phyloP scores from a whole-genome alignment of 1,140 invertebrate species.

The Atta colombica region DNA sequence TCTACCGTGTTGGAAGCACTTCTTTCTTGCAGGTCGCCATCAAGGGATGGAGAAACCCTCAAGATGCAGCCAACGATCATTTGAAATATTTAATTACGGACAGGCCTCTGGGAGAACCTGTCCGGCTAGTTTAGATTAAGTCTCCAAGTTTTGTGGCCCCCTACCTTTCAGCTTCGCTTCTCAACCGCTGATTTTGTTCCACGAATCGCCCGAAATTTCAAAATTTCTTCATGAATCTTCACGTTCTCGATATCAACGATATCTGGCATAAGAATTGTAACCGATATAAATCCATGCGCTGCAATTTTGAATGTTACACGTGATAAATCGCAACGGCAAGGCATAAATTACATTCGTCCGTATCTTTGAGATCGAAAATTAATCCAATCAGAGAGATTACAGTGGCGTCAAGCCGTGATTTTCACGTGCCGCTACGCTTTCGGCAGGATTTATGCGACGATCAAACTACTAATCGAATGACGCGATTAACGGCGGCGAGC shows the following conservation, averaged over 20 bases:
- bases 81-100: slow-evolving; percentile 77
- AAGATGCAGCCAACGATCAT: slow-evolving; percentile 67
- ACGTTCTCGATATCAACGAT: not conserved
- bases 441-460: slow-evolving; percentile 41
- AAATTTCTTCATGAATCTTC: not conserved
- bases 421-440: slow-evolving; percentile 43
- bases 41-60: slow-evolving; percentile 62
- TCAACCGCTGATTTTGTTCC: not conserved
- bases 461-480: slow-evolving; percentile 51
- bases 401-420: slow-evolving; percentile 25
- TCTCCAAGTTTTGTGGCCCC: slow-evolving; percentile 16
- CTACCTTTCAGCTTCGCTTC: slow-evolving; percentile 1
- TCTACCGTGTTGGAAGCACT: slow-evolving; percentile 68
- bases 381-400: slow-evolving; percentile 28
- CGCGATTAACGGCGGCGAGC: slow-evolving; percentile 41
- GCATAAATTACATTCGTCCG: slow-evolving; percentile 19
- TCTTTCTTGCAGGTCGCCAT: slow-evolving; percentile 38
- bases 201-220: slow-evolving; percentile 3
- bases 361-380: slow-evolving; percentile 33
- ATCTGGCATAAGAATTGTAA: not conserved
- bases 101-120: slow-evolving; percentile 62
- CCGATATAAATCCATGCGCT: not conserved
- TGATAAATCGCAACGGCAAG: not conserved
- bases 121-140: slow-evolving; percentile 47
- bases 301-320: not conserved